phyloP scores from a whole-genome alignment of 2,113 vertebrate species.

The Dissostichus mawsoni region DNA sequence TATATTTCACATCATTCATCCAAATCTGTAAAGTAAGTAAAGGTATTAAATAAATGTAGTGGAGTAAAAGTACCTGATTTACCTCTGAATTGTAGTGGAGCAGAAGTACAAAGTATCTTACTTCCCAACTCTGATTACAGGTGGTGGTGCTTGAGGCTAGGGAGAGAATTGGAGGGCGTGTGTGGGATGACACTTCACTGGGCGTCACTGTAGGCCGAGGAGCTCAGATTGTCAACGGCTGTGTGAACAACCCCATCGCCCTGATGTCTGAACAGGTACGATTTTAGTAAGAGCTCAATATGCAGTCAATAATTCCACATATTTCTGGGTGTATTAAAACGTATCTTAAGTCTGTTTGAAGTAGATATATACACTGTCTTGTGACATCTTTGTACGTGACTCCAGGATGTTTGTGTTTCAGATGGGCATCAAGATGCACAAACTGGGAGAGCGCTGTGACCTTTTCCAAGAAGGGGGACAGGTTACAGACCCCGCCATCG shows the following conservation, averaged over 20 bases:
- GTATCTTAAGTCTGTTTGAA: neutral
- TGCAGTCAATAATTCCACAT: neutral
- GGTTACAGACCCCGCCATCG: conserved; percentile 92
- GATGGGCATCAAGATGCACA: conserved; percentile 96
- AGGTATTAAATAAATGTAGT: too few relatives aligned
- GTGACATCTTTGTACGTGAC: neutral
- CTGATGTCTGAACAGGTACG: conserved; percentile 98
- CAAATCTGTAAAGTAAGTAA: too few relatives aligned
- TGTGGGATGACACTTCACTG: conserved; percentile 93
- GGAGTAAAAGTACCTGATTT: too few relatives aligned
- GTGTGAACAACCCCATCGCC: conserved; percentile 96
- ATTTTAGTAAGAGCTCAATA: neutral
- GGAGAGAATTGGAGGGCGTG: conserved; percentile 94
- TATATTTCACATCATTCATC: too few relatives aligned
- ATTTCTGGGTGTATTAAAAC: neutral
- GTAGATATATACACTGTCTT: neutral
- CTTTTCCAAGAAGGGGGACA: conserved; percentile 96
- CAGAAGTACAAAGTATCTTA: too few relatives aligned
- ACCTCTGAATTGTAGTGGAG: too few relatives aligned
- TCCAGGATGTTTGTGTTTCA: conserved; percentile 69
- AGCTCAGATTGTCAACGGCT: conserved; percentile 97
- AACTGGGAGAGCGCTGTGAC: conserved; percentile 94
- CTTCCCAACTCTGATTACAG: conserved; percentile 71
- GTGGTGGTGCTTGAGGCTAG: conserved; percentile 94
- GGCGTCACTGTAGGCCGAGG: conserved; percentile 92